Conservation (phyloP, 2,888 invertebrate genomes). For the Leptura quadrifasciata region DNA sequence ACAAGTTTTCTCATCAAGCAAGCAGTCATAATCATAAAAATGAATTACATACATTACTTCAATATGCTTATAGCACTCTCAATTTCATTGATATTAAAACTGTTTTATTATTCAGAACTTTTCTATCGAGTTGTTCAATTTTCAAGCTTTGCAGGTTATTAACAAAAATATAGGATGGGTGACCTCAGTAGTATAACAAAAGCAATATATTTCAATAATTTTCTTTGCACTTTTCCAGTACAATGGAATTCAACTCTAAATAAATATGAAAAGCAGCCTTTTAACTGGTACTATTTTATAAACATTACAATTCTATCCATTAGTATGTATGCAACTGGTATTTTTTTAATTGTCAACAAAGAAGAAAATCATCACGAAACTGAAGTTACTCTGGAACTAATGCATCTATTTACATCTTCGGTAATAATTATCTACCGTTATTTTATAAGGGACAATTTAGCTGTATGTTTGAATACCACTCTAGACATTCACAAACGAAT, state of each 20-base stretch:
- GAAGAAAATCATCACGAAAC: background rate
- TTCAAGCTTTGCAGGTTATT: background rate
- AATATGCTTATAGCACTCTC: background rate
- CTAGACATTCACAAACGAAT: conserved; percentile 27
- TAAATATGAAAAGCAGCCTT: conserved; percentile 12
- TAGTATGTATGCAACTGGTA: conserved; percentile 15
- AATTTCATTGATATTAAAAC: background rate
- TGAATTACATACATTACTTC: background rate
- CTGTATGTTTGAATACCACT: conserved; percentile 8
- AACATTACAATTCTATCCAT: background rate
- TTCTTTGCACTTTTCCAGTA: conserved; percentile 28
- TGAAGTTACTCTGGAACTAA: background rate
- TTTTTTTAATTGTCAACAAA: conserved; percentile 2
- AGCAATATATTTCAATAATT: background rate
- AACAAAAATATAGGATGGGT: background rate
- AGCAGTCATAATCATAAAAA: background rate
- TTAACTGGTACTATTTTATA: conserved; percentile 18
- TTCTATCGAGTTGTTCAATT: background rate
- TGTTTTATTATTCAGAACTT: background rate
- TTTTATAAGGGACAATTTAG: conserved; percentile 10
- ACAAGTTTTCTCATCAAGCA: background rate
- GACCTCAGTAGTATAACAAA: conserved; percentile 5
- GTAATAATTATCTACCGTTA: conserved; percentile 19
- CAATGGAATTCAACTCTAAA: conserved; percentile 17
- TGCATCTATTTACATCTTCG: conserved; percentile 14